Evolutionary conservation across 2,888 invertebrate genomes (phyloP).

Genomic region (Nymphalis urticae): DNA sequence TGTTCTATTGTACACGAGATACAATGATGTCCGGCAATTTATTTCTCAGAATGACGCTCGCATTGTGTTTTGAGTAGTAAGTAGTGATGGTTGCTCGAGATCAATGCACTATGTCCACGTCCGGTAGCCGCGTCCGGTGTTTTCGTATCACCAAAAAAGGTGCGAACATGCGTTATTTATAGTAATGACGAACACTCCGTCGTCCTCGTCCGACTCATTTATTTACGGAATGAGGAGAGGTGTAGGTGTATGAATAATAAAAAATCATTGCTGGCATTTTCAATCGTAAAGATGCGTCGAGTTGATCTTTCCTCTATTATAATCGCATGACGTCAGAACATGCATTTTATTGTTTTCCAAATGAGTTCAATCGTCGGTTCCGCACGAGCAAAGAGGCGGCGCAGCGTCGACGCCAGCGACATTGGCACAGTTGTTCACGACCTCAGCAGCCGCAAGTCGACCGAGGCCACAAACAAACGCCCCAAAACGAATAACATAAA

Average conservation of each 20-base stretch:
- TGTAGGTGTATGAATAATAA: constrained; percentile 46
- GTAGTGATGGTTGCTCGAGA: constrained; percentile 62
- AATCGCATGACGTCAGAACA: constrained; percentile 30
- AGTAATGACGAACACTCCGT: constrained; percentile 70
- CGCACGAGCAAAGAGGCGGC: constrained; percentile 66
- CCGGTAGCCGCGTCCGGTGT: constrained; percentile 79
- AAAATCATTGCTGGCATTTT: constrained; percentile 20
- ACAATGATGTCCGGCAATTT: constrained; percentile 69
- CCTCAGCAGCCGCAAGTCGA: constrained; percentile 69
- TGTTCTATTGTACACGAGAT: constrained; percentile 56
- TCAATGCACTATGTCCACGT: constrained; percentile 68
- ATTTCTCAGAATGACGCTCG: constrained; percentile 51
- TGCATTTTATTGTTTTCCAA: constrained; percentile 38
- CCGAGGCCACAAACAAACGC: constrained; percentile 75
- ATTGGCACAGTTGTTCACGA: constrained; percentile 79
- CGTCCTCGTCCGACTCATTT: constrained; percentile 63
- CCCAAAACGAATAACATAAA: constrained; percentile 70
- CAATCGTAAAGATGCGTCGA: constrained; percentile 13
- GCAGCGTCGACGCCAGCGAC: constrained; percentile 59
- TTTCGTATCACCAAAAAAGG: constrained; percentile 79
- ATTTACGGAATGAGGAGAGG: constrained; percentile 67
- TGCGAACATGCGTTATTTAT: constrained; percentile 77
- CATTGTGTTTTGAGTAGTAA: constrained; percentile 42
- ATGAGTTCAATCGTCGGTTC: constrained; percentile 55
- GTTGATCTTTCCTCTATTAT: constrained; percentile 10